Percentiles rank a stretch among this genome's conserved stretches.
Conservation (phyloP, 2,797 vertebrate genomes). For the Myotis daubentonii region DNA sequence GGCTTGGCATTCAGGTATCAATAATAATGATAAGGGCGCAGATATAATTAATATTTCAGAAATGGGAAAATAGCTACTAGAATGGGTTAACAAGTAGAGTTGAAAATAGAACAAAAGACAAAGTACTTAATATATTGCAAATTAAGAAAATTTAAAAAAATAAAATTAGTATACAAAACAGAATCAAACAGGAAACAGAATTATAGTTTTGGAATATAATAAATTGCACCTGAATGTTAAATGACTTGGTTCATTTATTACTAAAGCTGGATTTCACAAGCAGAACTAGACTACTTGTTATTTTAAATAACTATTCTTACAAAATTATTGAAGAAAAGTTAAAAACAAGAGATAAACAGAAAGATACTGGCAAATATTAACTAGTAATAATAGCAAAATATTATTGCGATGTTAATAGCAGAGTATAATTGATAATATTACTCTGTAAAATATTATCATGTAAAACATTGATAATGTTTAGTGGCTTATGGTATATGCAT, state of each 20-base stretch:
- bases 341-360: not conserved
- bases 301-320: not conserved
- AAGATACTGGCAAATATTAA: not conserved
- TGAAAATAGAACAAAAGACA: not conserved
- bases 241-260: not conserved
- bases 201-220: not conserved
- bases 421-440: not conserved
- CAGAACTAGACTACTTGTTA: not conserved
- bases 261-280: not conserved
- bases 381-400: not conserved
- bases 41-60: not conserved
- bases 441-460: too few species aligned
- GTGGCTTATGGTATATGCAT: not conserved
- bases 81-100: not conserved
- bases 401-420: not conserved
- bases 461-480: not conserved
- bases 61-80: not conserved
- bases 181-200: not conserved
- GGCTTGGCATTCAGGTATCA: too few species aligned
- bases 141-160: not conserved
- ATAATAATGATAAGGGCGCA: not conserved
- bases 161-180: not conserved
- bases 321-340: not conserved
- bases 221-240: not conserved
- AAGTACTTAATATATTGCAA: not conserved